Base-by-base conservation (phyloP, 2,888 invertebrate genomes). In the Scaptomyza reducta region DNA sequence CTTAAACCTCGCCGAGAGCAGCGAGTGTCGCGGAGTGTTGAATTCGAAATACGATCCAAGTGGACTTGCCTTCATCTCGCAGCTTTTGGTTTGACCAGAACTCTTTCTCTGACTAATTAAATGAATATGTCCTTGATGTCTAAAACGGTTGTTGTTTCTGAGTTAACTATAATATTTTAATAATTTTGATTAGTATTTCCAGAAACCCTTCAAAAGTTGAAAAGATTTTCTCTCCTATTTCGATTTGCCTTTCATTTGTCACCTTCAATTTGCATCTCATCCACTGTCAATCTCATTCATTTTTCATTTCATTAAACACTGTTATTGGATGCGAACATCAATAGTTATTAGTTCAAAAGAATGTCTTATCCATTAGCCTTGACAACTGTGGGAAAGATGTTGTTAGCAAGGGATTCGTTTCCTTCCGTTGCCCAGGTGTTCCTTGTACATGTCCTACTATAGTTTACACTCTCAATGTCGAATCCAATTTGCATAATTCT, bases 1-100 rank as follows among this genome's bases (percentile, higher is more conserved):
- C 70, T 91, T 91, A 79, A 94, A 95, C 40, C 94, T 94, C 0
- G 94, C 95, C 51, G 94, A 93, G 7, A 95, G 90, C 33, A 92
- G 91, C 0, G 93, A 88, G 84, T 95, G 94, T 5, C 93, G 92
- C 0, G 95, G 95, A 0, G 95, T 94, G 0, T 74, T 73, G 4
- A 92, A 90, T 69, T 93, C 92, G 29, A 62, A 11, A 0, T 51
- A 4, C 16, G 40, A 0, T 59, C 59, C 6, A 0, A 0, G 2
- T 3, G 2, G 0, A n/a, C 33, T 69, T 0, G 6, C 0, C 6
- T 25, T 6, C 58, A 70, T 70, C 38, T 13, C 11, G 14, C 4
- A 2, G 11, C 7, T 16, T 11, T 9, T 3, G 9, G 9, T 16
- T n/a, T 6, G 10, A 53, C 18, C 35, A 42, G 7, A 54, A 35